These are phyloP conservation scores for Rhaphigaster nebulosa DNA, from an alignment of 2,888 invertebrate species.

Conservation along the genomic window DNA sequence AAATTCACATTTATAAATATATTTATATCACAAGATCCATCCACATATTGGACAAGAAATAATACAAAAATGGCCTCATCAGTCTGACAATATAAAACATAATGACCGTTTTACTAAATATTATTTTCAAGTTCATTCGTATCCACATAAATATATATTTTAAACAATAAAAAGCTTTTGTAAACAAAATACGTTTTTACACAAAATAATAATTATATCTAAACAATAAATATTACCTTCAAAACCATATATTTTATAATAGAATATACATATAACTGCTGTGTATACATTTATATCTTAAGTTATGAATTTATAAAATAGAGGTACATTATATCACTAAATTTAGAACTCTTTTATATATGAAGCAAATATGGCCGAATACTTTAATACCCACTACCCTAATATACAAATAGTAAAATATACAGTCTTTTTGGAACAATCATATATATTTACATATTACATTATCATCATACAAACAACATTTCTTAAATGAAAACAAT, in stretches of 20 bases:
- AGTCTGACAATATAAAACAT: slow-evolving; percentile 1
- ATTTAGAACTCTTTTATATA: neutral
- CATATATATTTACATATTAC: neutral
- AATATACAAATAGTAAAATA: neutral
- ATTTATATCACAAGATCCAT: slow-evolving; percentile 42
- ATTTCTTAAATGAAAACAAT: neutral
- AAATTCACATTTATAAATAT: neutral
- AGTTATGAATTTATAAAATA: neutral
- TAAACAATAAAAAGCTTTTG: neutral
- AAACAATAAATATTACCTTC: slow-evolving; percentile 7
- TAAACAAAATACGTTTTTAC: neutral
- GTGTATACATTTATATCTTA: neutral
- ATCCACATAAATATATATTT: neutral
- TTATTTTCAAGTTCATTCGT: neutral
- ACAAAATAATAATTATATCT: neutral
- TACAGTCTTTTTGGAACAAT: slow-evolving; percentile 28
- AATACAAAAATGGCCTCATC: slow-evolving; percentile 36
- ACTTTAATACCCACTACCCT: neutral
- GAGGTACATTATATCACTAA: neutral
- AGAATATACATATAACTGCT: neutral
- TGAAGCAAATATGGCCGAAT: neutral
- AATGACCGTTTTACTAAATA: neutral
- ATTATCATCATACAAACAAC: neutral
- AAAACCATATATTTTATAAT: slow-evolving; percentile 9
- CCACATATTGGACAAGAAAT: neutral